Conservation (phyloP, 2,113 vertebrate genomes). For the Apodemus sylvaticus region DNA sequence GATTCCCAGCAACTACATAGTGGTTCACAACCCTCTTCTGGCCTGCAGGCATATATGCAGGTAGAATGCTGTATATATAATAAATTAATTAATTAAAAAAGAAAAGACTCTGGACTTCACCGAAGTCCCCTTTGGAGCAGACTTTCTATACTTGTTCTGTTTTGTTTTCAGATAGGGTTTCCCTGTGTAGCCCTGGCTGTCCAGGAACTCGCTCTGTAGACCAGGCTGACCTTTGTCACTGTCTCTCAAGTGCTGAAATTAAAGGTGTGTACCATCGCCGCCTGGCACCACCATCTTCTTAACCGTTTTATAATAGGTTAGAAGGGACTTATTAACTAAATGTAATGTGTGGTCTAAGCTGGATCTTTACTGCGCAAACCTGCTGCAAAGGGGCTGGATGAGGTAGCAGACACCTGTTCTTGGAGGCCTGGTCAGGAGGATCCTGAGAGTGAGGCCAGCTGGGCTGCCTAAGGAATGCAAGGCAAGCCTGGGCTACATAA, state of each 20-base stretch:
- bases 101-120: too few species aligned
- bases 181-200: not conserved
- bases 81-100: too few species aligned
- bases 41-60: too few species aligned
- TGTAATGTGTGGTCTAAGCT: not conserved
- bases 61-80: too few species aligned
- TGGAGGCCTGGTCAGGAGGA: too few species aligned
- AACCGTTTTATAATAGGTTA: not conserved
- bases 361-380: conserved; percentile 49
- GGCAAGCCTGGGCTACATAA: not conserved
- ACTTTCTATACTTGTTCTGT: not conserved
- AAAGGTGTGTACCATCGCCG: not conserved
- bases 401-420: not conserved
- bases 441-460: not conserved
- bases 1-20: too few species aligned
- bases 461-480: not conserved
- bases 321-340: conserved; percentile 4
- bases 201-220: not conserved
- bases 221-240: not conserved
- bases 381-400: not conserved
- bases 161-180: not conserved
- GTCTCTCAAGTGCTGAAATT: not conserved
- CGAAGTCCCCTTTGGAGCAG: not conserved
- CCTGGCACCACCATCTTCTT: not conserved
- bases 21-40: too few species aligned